A percentile compares a stretch with the other conserved stretches of the same genome.
phyloP scores from a whole-genome alignment of 2,888 invertebrate genomes.

The Macrostomum cliftonense region DNA sequence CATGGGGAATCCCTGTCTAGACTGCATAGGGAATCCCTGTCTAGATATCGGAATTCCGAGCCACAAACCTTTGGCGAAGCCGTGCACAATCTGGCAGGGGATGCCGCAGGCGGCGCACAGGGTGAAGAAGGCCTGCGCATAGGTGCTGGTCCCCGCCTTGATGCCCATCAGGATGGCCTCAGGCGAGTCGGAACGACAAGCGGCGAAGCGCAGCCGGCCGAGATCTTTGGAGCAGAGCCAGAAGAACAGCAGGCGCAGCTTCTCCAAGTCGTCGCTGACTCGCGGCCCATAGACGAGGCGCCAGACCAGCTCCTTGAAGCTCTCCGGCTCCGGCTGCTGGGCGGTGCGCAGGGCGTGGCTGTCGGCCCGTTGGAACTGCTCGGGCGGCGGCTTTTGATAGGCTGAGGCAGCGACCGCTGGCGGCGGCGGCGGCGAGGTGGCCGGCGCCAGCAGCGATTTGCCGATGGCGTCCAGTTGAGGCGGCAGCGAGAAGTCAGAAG shows the following conservation, averaged over 20 bases:
- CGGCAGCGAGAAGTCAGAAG: too few species aligned
- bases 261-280: conserved; percentile 4
- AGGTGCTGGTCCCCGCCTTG: conserved; percentile 2
- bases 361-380: conserved; percentile 21
- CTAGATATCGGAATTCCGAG: too few species aligned
- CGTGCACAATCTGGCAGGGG: too few species aligned
- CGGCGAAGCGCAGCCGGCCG: not conserved
- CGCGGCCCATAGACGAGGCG: not conserved
- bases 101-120: not conserved
- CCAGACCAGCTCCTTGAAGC: conserved; percentile 1
- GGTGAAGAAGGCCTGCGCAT: conserved; percentile 7
- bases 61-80: too few species aligned
- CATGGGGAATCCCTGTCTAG: too few species aligned
- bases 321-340: conserved; percentile 26
- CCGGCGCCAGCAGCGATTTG: too few species aligned
- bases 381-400: too few species aligned
- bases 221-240: conserved; percentile 6
- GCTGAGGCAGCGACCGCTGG: too few species aligned
- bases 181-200: not conserved
- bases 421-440: too few species aligned
- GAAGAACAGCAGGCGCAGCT: conserved; percentile 3
- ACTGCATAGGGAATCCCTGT: too few species aligned
- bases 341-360: conserved; percentile 37
- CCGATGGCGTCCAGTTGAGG: too few species aligned
- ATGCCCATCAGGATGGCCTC: conserved; percentile 6